Evolutionary conservation across 2,888 invertebrate species (phyloP), one percentile per base, ranked within the genome.

Genomic region (Zele albiditarsus): DNA sequence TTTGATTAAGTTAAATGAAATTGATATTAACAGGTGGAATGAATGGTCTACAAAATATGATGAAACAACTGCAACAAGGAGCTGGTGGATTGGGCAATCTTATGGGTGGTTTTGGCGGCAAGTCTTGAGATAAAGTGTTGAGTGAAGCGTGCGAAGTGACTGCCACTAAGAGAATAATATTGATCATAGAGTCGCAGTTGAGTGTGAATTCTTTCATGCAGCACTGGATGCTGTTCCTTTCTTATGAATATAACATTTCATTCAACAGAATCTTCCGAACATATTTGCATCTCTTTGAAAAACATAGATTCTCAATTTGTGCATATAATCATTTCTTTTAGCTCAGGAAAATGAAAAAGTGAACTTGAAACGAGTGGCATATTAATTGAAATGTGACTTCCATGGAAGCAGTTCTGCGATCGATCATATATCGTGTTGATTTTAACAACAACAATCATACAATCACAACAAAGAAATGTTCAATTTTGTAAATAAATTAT

Each of bases 41-140:
- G 94, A 93, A 95, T 25, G 99, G 98, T 0, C 91, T 99, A 27
- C 98, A 98, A 88, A 98, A 95, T 87, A 98, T 99, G 96, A 98
- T 99, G 98, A 92, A 96, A 83, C 99, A 98, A 87, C 90, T 98
- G 80, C 95, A 95, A 85, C 92, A 92, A 78, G 93, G 93, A 1
- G 92, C 92, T 4, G 92, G 92, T 38, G 91, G 92, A 38, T 81
- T 89, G 69, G 90, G 90, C 53, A 93, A 92, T 89, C 88, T 93
- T 80, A 92, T 93, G 91, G 91, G 92, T 70, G 91, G 91, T 76
- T 91, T 92, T 79, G 92, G 92, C 75, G 91, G 91, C 46, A 91
- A 91, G 83, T 91, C 89, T 77, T 89, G 87, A 89, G 79, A 82
- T 42, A 71, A 72, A 57, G 69, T 66, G 20, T 33, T 65, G 20